Evolutionary conservation across 1,140 invertebrate species (phyloP), one percentile per base, ranked within the genome.

Genomic region (Halesus radiatus): DNA sequence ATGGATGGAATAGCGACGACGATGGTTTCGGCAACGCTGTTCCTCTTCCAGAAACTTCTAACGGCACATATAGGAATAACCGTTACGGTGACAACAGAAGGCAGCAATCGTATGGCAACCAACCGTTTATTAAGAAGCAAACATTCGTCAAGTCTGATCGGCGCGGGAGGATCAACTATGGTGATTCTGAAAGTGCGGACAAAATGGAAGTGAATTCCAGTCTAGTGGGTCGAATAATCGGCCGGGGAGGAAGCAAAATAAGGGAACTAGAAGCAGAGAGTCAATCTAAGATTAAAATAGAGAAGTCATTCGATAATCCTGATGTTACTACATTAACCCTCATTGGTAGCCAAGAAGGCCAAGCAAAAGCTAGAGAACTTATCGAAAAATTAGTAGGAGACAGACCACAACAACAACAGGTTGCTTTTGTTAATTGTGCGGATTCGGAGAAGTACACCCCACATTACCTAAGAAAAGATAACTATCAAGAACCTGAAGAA

Each of bases 161-260:
- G 37, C 60, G 76, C 62, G 54, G 68, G 7, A 62, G 20, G 20
- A 20, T 7, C 3, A n/a, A 64, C 15, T 15, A 62, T 58, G 18
- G 37, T 3, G 37, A 64, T 26, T 15, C 45, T 29, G 50, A 68
- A 20, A 45, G 15, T n/a, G 22, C 45, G n/a, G 45, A 53, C 20
- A 58, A 18, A n/a, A 72, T 78, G 22, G 76, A 79, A 79, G 68
- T 79, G 45, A 72, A 58, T 22, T 60, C 66, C 8, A 60, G 32
- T 60, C 8, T 72, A n/a, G 86, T 89, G 1, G 89, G 89, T 1
- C 85, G 86, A 13, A 85, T 90, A 22, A 89, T 90, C 81, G 95
- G 95, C 0, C 93, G 90, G 87, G 93, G 94, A 52, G 95, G 95
- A 1, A 90, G 88, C 1, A 95, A 94, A 86, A 96, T 96, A n/a